phyloP scores from a whole-genome alignment of 1,140 invertebrate genomes.

The Papilio aristodemus region DNA sequence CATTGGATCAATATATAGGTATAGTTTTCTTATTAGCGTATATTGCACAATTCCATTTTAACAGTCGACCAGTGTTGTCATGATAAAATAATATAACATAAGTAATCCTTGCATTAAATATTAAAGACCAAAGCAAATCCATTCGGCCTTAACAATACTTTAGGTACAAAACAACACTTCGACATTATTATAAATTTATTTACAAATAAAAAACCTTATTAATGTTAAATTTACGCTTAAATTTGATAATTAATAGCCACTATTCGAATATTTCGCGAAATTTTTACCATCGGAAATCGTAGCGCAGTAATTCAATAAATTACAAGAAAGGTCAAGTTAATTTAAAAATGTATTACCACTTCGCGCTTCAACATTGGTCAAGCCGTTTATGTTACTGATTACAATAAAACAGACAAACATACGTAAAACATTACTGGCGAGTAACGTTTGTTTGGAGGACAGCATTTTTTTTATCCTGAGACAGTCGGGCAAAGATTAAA shows the following conservation, averaged over 20 bases:
- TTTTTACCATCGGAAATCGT: background rate
- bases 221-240: conserved; percentile 28
- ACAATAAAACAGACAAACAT: no score
- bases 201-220: conserved; percentile 42
- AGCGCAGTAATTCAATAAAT: background rate
- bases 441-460: background rate
- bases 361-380: no score
- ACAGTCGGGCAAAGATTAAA: background rate
- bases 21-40: background rate
- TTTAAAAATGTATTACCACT: no score
- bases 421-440: background rate
- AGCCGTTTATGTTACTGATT: no score
- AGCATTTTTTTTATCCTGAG: background rate
- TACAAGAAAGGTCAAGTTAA: background rate
- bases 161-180: conserved; percentile 54
- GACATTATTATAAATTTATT: conserved; percentile 41
- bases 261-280: conserved; percentile 8
- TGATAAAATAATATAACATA: conserved; percentile 32
- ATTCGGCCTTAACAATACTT: conserved; percentile 38
- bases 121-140: conserved; percentile 35
- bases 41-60: background rate
- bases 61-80: background rate
- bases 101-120: conserved; percentile 2
- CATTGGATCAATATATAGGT: no score
- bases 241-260: conserved; percentile 1